Evolutionary conservation across 2,888 invertebrate species (phyloP).

Genomic region (Pachycephus smyrnensis): DNA sequence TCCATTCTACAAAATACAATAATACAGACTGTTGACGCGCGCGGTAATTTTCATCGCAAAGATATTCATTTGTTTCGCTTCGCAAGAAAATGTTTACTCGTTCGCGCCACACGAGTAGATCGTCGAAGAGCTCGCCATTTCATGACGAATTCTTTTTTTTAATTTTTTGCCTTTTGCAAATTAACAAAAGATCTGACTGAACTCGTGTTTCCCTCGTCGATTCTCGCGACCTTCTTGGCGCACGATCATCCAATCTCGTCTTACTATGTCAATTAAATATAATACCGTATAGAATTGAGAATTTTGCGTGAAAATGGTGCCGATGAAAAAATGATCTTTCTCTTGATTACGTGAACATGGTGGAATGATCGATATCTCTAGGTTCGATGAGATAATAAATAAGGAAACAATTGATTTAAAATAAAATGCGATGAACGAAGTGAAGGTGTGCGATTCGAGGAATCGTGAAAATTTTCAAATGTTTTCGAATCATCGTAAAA

Average conservation of each 20-base stretch:
- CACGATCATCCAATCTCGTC: not conserved
- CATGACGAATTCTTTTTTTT: not conserved
- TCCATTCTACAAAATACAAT: constrained; percentile 55
- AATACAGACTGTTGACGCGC: constrained; percentile 34
- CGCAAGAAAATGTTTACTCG: not conserved
- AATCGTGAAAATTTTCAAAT: not conserved
- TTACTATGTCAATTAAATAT: not conserved
- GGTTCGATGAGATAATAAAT: not conserved
- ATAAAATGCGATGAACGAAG: not conserved
- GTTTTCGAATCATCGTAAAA: not conserved
- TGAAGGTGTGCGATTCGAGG: not conserved
- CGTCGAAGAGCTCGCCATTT: not conserved
- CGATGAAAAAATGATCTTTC: not conserved
- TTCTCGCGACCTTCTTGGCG: not conserved
- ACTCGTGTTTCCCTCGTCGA: not conserved
- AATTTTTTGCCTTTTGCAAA: not conserved
- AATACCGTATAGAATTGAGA: not conserved
- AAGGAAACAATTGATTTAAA: not conserved
- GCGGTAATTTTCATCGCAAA: not conserved
- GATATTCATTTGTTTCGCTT: not conserved
- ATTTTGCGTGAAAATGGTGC: not conserved
- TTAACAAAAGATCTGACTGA: not conserved
- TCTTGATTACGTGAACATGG: not conserved
- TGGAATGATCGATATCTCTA: not conserved
- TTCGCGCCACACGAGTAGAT: not conserved